Conservation (phyloP, 2,113 vertebrate genomes). For the Ia io region DNA sequence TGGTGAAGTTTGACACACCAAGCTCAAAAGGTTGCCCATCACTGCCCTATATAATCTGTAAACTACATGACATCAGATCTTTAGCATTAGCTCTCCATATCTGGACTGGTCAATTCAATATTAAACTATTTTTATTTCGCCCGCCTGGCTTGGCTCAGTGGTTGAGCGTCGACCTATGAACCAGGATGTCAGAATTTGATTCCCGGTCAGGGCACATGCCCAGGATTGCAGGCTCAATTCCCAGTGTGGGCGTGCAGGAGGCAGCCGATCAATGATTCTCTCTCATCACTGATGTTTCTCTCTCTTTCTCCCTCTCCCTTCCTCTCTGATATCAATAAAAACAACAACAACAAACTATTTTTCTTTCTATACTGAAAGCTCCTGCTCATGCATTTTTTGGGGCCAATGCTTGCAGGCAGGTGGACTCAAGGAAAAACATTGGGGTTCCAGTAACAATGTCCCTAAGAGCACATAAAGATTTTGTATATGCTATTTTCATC, state of each 20-base stretch:
- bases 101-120: not conserved
- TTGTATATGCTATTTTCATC: not conserved
- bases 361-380: not conserved
- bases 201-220: too few species aligned
- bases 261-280: too few species aligned
- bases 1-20: too few species aligned
- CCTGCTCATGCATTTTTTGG: not conserved
- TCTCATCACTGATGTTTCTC: too few species aligned
- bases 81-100: not conserved
- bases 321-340: too few species aligned
- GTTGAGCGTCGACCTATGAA: too few species aligned
- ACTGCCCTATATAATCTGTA: not conserved
- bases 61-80: not conserved
- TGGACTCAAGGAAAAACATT: not conserved
- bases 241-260: too few species aligned
- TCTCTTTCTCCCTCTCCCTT: too few species aligned
- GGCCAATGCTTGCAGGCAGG: not conserved
- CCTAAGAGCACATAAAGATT: not conserved
- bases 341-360: not conserved
- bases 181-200: too few species aligned
- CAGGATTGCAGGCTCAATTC: too few species aligned
- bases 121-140: not conserved
- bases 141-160: too few species aligned
- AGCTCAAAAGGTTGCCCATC: too few species aligned
- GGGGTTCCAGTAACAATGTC: not conserved